Evolutionary conservation across 2,888 invertebrate genomes (phyloP).

Genomic region (Griposia aprilina): DNA sequence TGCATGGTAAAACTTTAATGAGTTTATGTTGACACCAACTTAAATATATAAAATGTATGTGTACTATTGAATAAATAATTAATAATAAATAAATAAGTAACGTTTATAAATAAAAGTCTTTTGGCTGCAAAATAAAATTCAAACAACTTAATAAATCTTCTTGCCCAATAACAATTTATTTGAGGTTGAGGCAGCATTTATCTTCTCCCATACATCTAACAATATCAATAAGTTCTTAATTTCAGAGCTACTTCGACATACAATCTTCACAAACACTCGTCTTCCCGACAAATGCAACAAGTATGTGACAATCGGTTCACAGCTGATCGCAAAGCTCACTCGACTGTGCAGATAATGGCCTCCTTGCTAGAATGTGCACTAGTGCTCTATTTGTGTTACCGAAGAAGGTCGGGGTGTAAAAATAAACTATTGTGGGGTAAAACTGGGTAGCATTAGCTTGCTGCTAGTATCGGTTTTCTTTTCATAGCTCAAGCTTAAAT

Average conservation of each 20-base stretch:
- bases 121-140: too few species aligned
- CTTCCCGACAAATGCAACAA: constrained; percentile 54
- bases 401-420: constrained; percentile 36
- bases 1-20: too few species aligned
- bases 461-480: not conserved
- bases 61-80: too few species aligned
- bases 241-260: not conserved
- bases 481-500: too few species aligned
- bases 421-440: constrained; percentile 31
- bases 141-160: too few species aligned
- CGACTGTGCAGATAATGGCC: constrained; percentile 59
- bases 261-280: not conserved
- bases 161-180: not conserved
- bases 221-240: not conserved
- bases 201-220: not conserved
- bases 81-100: too few species aligned
- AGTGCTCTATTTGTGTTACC: constrained; percentile 33
- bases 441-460: not conserved
- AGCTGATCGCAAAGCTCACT: constrained; percentile 56
- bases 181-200: not conserved
- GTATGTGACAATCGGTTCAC: constrained; percentile 64
- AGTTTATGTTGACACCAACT: too few species aligned
- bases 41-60: too few species aligned
- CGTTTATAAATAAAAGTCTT: too few species aligned
- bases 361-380: constrained; percentile 23